Conservation (phyloP, 2,113 vertebrate genomes). For the Pelusios castaneus region DNA sequence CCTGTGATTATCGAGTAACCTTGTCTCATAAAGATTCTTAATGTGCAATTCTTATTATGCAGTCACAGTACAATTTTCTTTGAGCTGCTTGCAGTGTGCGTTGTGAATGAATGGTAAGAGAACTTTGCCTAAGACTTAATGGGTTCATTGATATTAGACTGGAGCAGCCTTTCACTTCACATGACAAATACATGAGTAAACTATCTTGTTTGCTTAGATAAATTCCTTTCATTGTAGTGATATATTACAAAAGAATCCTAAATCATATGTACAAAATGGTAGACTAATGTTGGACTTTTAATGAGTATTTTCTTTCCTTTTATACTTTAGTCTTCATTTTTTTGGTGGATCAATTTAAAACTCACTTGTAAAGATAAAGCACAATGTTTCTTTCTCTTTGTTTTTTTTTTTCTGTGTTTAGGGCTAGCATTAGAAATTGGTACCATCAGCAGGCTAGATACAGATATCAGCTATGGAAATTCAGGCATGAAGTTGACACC, state of each 20-base stretch:
- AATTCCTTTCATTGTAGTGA: background rate
- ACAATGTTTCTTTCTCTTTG: background rate
- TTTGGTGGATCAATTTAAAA: background rate
- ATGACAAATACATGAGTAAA: background rate
- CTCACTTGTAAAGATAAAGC: slow-evolving; percentile 16
- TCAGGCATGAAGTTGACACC: slow-evolving; percentile 70
- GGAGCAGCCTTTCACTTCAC: background rate
- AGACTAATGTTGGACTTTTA: background rate
- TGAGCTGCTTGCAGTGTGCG: background rate
- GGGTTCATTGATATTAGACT: background rate
- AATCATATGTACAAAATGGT: background rate
- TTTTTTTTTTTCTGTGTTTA: slow-evolving; percentile 47
- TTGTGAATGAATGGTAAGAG: background rate
- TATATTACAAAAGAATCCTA: background rate
- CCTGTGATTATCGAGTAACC: background rate
- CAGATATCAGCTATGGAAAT: slow-evolving; percentile 67
- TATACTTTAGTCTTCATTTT: background rate
- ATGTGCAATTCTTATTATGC: background rate
- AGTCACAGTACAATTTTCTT: background rate
- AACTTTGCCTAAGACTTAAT: background rate
- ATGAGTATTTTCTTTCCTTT: background rate
- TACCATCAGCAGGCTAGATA: slow-evolving; percentile 42
- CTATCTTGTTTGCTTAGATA: background rate
- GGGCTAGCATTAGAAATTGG: slow-evolving; percentile 69
- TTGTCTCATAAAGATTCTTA: background rate